These are phyloP conservation scores for Tetrao urogallus DNA, from an alignment of 2,113 vertebrate species.

Conservation along the genomic window DNA sequence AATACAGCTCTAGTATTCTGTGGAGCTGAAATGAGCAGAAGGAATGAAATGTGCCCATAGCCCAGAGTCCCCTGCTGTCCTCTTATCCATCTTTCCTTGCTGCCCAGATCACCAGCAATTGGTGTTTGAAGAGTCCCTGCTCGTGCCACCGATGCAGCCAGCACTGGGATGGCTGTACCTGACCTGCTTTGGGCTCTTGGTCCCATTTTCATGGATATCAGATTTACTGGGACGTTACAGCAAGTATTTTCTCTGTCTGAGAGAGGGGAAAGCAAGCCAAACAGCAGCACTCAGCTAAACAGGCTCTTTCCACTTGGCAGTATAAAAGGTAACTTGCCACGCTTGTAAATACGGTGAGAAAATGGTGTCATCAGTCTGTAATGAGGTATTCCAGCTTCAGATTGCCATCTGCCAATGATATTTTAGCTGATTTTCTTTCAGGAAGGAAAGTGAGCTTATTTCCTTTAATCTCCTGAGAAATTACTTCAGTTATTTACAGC, in stretches of 20 bases:
- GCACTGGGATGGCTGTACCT: not conserved
- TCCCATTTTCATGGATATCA: constrained; percentile 20
- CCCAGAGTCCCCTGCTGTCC: not conserved
- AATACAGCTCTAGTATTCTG: not conserved
- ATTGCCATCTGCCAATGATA: constrained; percentile 65
- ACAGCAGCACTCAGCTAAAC: not conserved
- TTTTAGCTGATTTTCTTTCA: constrained; percentile 64
- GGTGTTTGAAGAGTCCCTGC: not conserved
- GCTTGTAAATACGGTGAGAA: constrained; percentile 48
- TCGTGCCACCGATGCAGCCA: not conserved
- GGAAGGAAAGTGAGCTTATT: constrained; percentile 49
- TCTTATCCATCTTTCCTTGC: not conserved
- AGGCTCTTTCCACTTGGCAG: constrained; percentile 4
- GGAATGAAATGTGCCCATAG: not conserved
- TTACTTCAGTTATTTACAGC: constrained; percentile 56
- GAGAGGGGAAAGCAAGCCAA: not conserved
- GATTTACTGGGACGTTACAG: constrained; percentile 16
- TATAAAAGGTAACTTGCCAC: constrained; percentile 13
- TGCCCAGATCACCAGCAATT: not conserved
- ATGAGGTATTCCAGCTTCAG: constrained; percentile 33
- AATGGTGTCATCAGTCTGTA: constrained; percentile 53
- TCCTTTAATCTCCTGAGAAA: constrained; percentile 69
- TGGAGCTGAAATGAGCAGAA: not conserved
- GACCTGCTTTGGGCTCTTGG: not conserved
- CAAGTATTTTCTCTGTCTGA: not conserved